Percentiles rank a stretch among this genome's conserved stretches.
Conservation (phyloP, 2,113 vertebrate genomes). For the Dipodomys stephensi region DNA sequence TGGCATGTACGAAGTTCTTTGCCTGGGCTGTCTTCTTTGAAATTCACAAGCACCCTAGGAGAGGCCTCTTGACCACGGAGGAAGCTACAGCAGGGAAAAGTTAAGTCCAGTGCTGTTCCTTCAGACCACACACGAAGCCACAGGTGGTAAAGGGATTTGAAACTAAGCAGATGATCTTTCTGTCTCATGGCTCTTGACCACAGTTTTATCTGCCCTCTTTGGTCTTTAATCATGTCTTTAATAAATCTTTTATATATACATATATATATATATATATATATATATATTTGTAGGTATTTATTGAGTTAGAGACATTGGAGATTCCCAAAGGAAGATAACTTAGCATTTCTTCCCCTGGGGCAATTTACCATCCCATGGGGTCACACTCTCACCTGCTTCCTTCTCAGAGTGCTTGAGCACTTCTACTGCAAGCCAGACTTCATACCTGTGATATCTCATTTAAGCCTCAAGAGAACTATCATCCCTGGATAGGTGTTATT, state of each 20-base stretch:
- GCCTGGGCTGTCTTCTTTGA: conserved; percentile 14
- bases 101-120: not conserved
- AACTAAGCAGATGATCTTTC: not conserved
- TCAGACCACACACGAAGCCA: conserved; percentile 60
- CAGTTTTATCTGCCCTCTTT: conserved; percentile 9
- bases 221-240: not conserved
- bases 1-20: not conserved
- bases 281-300: not conserved
- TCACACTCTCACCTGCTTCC: not conserved
- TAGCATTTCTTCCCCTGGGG: not conserved
- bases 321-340: not conserved
- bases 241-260: conserved; percentile 4
- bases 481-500: not conserved
- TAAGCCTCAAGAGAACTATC: not conserved
- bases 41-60: not conserved
- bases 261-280: too few species aligned
- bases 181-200: not conserved
- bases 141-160: conserved; percentile 56
- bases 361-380: not conserved
- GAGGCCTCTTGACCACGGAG: not conserved
- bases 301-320: not conserved
- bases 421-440: not conserved
- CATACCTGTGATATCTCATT: too few species aligned
- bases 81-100: not conserved
- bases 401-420: not conserved